phyloP scores from a whole-genome alignment of 2,797 vertebrate genomes.

The Triplophysa bombifrons region DNA sequence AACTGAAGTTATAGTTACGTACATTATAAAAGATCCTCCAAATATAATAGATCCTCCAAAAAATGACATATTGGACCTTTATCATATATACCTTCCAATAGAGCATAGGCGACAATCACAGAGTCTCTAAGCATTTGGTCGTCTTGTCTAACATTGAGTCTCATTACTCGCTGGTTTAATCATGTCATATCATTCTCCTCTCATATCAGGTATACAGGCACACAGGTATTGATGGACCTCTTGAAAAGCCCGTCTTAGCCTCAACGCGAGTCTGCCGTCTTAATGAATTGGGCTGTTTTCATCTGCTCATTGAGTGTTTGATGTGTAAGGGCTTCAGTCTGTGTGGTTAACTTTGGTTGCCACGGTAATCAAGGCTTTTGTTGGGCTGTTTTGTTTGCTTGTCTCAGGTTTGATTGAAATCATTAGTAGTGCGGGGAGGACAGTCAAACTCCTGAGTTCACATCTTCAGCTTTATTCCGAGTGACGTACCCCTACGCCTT shows the following conservation, averaged over 20 bases:
- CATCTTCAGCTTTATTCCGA: slow-evolving; percentile 28
- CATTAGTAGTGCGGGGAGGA: slow-evolving; percentile 50
- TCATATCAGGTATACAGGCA: not conserved
- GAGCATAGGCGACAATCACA: slow-evolving; percentile 11
- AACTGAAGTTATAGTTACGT: too few relatives aligned
- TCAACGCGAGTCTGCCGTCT: slow-evolving; percentile 9
- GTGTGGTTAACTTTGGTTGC: slow-evolving; percentile 53
- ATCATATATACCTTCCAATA: not conserved
- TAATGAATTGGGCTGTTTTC: slow-evolving; percentile 51
- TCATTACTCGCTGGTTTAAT: slow-evolving; percentile 37
- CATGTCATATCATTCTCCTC: slow-evolving; percentile 11
- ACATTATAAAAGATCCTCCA: too few relatives aligned
- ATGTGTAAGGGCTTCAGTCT: slow-evolving; percentile 48
- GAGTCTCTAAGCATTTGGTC: slow-evolving; percentile 36
- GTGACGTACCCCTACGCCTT: not conserved
- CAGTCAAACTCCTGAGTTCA: slow-evolving; percentile 41
- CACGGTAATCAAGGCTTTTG: slow-evolving; percentile 55
- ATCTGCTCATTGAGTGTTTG: slow-evolving; percentile 49
- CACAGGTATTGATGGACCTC: slow-evolving; percentile 48
- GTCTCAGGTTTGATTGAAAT: slow-evolving; percentile 56
- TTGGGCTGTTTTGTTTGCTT: slow-evolving; percentile 54
- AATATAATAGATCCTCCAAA: too few relatives aligned
- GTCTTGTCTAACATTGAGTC: not conserved
- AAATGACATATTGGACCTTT: too few relatives aligned
- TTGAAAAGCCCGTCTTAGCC: slow-evolving; percentile 31